phyloP scores from a whole-genome alignment of 2,797 vertebrate genomes.

The Alfaro cultratus region DNA sequence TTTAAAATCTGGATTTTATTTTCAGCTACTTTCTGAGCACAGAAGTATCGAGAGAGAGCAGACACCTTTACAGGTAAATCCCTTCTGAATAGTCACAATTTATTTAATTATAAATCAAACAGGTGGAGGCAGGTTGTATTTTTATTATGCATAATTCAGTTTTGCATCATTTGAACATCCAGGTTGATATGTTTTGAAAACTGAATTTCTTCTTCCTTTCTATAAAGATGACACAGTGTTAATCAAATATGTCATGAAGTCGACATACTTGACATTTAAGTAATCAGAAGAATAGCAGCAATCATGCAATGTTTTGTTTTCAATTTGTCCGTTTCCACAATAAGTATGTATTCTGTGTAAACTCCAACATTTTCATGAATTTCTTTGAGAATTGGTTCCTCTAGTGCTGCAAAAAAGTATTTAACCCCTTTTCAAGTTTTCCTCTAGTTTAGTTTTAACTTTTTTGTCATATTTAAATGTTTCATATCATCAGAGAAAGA shows the following conservation, averaged over 20 bases:
- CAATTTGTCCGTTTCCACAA: background rate
- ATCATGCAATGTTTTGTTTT: background rate
- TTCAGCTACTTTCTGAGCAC: constrained; percentile 85
- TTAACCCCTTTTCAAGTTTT: background rate
- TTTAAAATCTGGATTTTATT: constrained; percentile 26
- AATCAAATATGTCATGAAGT: background rate
- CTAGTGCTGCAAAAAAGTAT: background rate
- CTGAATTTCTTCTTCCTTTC: background rate
- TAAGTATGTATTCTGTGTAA: background rate
- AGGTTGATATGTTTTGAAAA: background rate
- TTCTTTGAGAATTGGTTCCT: background rate
- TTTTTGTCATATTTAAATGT: background rate
- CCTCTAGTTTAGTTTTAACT: background rate
- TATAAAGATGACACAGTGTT: background rate
- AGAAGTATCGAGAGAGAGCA: constrained; percentile 81
- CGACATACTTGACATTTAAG: background rate
- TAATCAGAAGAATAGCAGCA: no score
- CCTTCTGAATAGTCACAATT: background rate
- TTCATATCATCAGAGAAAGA: background rate
- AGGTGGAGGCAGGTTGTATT: background rate
- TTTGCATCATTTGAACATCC: background rate
- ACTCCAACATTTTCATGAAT: background rate
- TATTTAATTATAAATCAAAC: background rate
- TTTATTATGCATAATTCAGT: background rate
- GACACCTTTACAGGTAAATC: constrained; percentile 85